Percentiles rank a stretch among this genome's conserved stretches.
These are phyloP conservation scores for Panagrolaimus sp. DNA, from an alignment of 1,140 invertebrate species.

Conservation along the genomic window DNA sequence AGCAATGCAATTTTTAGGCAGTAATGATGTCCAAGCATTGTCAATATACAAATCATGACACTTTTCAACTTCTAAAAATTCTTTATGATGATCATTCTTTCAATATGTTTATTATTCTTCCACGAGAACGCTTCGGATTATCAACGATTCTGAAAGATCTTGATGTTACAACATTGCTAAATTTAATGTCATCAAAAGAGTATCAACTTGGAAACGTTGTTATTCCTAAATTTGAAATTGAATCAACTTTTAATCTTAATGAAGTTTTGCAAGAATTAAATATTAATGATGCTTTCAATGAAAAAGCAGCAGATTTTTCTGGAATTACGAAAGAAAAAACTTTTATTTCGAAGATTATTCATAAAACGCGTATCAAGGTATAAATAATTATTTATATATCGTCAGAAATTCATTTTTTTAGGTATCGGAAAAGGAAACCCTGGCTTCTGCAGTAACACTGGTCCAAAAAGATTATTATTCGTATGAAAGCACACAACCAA, in stretches of 20 bases:
- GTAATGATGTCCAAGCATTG: background rate
- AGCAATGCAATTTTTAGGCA: no score
- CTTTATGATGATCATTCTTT: slow-evolving; percentile 13
- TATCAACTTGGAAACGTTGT: background rate
- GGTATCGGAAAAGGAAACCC: slow-evolving; percentile 1
- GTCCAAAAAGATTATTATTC: background rate
- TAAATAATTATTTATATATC: background rate
- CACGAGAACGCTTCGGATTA: slow-evolving; percentile 22
- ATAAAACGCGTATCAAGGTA: slow-evolving; percentile 57
- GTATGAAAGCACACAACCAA: background rate
- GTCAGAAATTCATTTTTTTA: no score
- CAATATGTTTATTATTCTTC: slow-evolving; percentile 18
- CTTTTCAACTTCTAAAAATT: slow-evolving; percentile 22
- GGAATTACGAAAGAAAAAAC: slow-evolving; percentile 33
- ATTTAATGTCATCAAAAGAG: background rate
- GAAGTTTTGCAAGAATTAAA: slow-evolving; percentile 45
- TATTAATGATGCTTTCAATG: slow-evolving; percentile 44
- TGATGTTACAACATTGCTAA: background rate
- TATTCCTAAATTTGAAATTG: slow-evolving; percentile 57
- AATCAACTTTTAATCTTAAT: slow-evolving; percentile 33
- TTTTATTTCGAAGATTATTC: slow-evolving; percentile 39
- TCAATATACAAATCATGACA: slow-evolving; percentile 12
- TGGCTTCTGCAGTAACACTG: background rate
- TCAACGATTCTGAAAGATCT: slow-evolving; percentile 3
- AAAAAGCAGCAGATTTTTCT: slow-evolving; percentile 20